Evolutionary conservation across 2,797 vertebrate genomes (phyloP), one percentile per base, ranked within the genome.

Genomic region (Lophius americanus): DNA sequence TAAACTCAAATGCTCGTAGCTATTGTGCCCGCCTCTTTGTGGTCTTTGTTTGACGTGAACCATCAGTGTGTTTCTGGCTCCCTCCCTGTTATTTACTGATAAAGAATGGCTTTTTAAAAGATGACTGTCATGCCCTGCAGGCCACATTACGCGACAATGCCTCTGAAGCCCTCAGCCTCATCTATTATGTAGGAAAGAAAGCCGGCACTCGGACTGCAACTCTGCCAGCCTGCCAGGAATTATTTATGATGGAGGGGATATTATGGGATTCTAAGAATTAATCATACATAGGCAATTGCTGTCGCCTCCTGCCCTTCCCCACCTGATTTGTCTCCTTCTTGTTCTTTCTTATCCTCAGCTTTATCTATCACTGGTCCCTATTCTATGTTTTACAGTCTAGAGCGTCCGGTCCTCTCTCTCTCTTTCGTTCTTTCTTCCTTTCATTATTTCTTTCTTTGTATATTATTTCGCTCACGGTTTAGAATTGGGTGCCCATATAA

Each of bases 131-230:
- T 77, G 76, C 63, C 82, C 83, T 11, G 3, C 1, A 51, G 76
- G 81, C 79, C 70, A 82, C 77, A 80, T 84, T 82, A 84, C 75
- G 83, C 73, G 64, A 68, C 81, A 70, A 60, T 64, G 79, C 78
- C 64, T 83, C 73, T 56, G n/a, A 73, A 64, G 66, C 79, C 79
- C 72, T 76, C 75, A 58, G 73, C 69, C 35, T 78, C 74, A 90
- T 93, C 78, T 85, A 92, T 92, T 84, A 92, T 92, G 73, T 35
- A 91, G 61, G 43, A 69, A 37, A 76, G 78, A 88, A 85, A 77
- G 69, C 60, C 53, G 4, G 77, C 68, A 13, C 72, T 73, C 57
- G 39, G 62, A 63, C 78, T 3, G 47, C 76, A 68, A 70, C 76
- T 61, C 68, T 81, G 75, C 82, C 82, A 83, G 79, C 82, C 87